Conservation (phyloP, 2,797 vertebrate genomes). For the Okamejei kenojei region DNA sequence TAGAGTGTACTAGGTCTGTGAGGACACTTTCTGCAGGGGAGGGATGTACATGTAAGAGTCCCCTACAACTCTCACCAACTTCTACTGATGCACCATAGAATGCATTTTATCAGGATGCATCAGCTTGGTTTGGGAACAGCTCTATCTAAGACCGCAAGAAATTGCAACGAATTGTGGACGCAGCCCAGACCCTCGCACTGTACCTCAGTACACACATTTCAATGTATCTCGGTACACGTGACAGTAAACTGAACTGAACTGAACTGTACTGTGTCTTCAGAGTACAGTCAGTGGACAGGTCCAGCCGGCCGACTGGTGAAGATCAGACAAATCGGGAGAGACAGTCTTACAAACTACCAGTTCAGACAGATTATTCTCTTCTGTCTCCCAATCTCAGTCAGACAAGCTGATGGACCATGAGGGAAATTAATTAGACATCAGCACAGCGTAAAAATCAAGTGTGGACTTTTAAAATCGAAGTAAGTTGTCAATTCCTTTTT, state of each 20-base stretch:
- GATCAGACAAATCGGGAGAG: background rate
- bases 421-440: background rate
- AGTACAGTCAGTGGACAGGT: background rate
- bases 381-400: background rate
- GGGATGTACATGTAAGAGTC: too few species aligned
- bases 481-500: background rate
- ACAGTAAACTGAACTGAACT: too few species aligned
- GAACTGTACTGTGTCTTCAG: too few species aligned
- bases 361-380: background rate
- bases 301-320: background rate
- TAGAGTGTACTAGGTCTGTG: background rate
- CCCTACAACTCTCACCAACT: background rate
- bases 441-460: background rate
- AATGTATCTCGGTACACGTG: too few species aligned
- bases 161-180: too few species aligned
- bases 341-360: background rate
- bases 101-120: too few species aligned
- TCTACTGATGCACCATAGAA: background rate
- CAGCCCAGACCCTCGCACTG: too few species aligned
- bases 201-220: too few species aligned
- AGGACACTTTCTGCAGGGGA: background rate
- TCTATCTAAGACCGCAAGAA: too few species aligned
- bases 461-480: background rate
- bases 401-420: background rate
- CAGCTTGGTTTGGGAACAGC: too few species aligned